A percentile compares a stretch with the other conserved stretches of the same genome.
Conservation (phyloP, 2,888 invertebrate species). For the Andrena camellia region DNA sequence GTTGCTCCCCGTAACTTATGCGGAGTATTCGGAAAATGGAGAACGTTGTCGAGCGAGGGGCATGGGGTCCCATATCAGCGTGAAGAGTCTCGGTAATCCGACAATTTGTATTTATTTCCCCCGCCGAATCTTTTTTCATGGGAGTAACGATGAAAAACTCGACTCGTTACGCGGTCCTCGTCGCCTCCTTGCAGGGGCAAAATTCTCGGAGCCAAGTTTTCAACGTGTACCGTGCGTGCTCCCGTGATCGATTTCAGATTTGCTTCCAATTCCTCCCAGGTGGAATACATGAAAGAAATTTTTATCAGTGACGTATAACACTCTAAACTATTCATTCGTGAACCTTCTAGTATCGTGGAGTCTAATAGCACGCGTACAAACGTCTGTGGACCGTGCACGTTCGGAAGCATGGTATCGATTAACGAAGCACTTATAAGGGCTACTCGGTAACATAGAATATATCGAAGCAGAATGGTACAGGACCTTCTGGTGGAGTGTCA, state of each 20-base stretch:
- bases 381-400: neutral
- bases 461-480: conserved; percentile 61
- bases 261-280: neutral
- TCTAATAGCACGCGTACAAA: neutral
- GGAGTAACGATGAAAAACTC: conserved; percentile 84
- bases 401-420: conserved; percentile 54
- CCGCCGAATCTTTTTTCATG: conserved; percentile 73
- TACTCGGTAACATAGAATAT: conserved; percentile 64
- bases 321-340: neutral
- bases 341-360: neutral
- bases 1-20: conserved; percentile 72
- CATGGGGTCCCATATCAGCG: conserved; percentile 74
- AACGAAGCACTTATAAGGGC: conserved; percentile 53
- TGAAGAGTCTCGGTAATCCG: conserved; percentile 82
- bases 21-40: conserved; percentile 78
- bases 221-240: conserved; percentile 44
- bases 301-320: neutral
- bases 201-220: conserved; percentile 75
- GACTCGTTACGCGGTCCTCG: conserved; percentile 70
- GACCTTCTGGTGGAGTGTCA: conserved; percentile 73
- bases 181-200: conserved; percentile 63
- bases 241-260: conserved; percentile 39
- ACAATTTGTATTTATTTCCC: conserved; percentile 85
- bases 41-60: conserved; percentile 74
- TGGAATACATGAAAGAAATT: neutral